phyloP scores from a whole-genome alignment of 2,797 vertebrate species.

The Poecilia velifera region DNA sequence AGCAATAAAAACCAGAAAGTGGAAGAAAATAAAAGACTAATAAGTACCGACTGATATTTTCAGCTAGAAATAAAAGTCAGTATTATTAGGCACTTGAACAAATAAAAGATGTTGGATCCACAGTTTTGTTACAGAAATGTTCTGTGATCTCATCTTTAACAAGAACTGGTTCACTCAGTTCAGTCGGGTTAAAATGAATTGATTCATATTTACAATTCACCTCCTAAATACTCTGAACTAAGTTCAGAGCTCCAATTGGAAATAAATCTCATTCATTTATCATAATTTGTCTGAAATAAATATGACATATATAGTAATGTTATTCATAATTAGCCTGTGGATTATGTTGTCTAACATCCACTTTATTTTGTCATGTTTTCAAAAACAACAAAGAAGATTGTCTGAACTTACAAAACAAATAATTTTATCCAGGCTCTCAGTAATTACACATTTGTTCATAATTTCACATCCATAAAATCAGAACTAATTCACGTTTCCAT shows the following conservation, averaged over 20 bases:
- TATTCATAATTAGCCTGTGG: background rate
- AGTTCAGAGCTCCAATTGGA: background rate
- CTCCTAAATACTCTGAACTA: background rate
- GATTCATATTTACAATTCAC: background rate
- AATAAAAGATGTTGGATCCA: too few relatives aligned
- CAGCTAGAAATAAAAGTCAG: too few relatives aligned
- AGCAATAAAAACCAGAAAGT: too few relatives aligned
- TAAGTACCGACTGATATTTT: too few relatives aligned
- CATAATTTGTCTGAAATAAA: background rate
- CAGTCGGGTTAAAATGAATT: background rate
- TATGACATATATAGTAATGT: background rate
- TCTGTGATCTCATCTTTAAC: background rate
- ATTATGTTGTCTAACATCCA: background rate
- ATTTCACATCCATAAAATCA: background rate
- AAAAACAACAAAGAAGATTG: background rate
- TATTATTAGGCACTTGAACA: too few relatives aligned
- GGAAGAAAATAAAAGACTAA: too few relatives aligned
- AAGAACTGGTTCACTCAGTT: background rate
- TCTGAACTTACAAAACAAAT: background rate
- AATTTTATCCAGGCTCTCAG: background rate
- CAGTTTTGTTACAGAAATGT: background rate
- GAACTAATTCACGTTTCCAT: background rate
- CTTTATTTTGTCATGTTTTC: background rate
- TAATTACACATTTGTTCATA: background rate
- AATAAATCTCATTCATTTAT: background rate